phyloP scores from a whole-genome alignment of 2,888 invertebrate species.

The Scelioninae gen. 1 region DNA sequence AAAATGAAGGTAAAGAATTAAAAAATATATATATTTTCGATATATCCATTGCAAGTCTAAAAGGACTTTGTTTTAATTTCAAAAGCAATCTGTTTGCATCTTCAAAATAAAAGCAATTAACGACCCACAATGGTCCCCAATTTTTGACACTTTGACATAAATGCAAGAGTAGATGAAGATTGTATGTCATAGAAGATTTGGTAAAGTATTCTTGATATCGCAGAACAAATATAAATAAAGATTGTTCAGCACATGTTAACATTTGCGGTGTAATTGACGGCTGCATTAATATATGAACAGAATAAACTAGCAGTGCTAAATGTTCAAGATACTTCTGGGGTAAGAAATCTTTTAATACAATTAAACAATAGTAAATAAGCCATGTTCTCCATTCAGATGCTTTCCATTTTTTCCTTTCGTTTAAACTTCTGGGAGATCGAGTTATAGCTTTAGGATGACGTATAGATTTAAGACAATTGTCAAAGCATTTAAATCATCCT shows the following conservation, averaged over 20 bases:
- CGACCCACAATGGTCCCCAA: constrained; percentile 39
- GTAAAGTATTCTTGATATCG: constrained; percentile 11
- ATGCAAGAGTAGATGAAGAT: constrained; percentile 33
- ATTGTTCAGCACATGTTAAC: constrained; percentile 4
- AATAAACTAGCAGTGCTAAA: constrained; percentile 12
- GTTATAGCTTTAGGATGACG: neutral
- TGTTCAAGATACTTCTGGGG: constrained; percentile 2
- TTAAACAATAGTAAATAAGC: constrained; percentile 15
- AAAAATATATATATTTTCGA: constrained; percentile 25
- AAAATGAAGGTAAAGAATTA: constrained; percentile 26
- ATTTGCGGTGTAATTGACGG: neutral
- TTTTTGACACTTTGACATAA: constrained; percentile 18
- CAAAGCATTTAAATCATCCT: too few relatives aligned
- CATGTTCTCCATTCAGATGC: constrained; percentile 34
- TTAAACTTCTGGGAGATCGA: constrained; percentile 20
- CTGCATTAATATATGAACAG: constrained; percentile 9
- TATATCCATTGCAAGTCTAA: constrained; percentile 25
- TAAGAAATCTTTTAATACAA: constrained; percentile 8
- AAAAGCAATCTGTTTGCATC: constrained; percentile 33
- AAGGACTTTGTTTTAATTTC: too few relatives aligned
- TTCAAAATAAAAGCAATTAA: constrained; percentile 54
- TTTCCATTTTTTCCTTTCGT: neutral
- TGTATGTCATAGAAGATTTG: constrained; percentile 20
- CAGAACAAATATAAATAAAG: constrained; percentile 20
- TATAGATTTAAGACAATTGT: too few relatives aligned